Evolutionary conservation across 2,888 invertebrate species (phyloP).

Genomic region (Acanthopleura granulata): DNA sequence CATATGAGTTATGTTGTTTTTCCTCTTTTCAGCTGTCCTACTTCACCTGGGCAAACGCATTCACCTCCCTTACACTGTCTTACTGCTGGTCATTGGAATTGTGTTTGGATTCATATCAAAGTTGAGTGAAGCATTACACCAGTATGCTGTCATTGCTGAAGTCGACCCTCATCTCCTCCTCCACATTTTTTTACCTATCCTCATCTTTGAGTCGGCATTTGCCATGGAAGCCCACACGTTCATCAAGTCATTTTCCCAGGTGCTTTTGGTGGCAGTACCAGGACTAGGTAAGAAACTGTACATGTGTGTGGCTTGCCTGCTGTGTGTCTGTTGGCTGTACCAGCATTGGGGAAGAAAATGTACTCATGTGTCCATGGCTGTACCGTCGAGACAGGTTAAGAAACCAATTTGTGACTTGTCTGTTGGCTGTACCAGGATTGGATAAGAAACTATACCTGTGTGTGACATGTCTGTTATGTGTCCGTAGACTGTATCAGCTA

Average conservation of each 20-base stretch:
- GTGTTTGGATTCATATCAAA: conserved; percentile 59
- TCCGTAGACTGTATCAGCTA: too few relatives aligned
- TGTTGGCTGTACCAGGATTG: too few relatives aligned
- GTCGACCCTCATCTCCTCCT: conserved; percentile 67
- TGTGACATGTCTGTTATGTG: too few relatives aligned
- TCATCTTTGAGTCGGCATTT: conserved; percentile 71
- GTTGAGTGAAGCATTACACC: conserved; percentile 38
- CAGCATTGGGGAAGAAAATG: too few relatives aligned
- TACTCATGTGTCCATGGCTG: too few relatives aligned
- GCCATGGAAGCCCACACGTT: conserved; percentile 70
- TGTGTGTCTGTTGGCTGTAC: too few relatives aligned
- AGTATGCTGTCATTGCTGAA: conserved; percentile 49
- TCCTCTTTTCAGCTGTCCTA: conserved; percentile 45
- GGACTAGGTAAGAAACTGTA: conserved; percentile 55
- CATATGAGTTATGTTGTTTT: background rate
- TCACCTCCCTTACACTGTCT: conserved; percentile 68
- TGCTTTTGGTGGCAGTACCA: conserved; percentile 64
- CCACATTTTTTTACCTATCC: conserved; percentile 68
- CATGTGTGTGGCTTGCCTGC: too few relatives aligned
- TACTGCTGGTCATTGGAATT: conserved; percentile 66
- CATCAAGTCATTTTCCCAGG: conserved; percentile 63
- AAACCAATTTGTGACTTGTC: too few relatives aligned
- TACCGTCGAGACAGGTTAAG: too few relatives aligned
- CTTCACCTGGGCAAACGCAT: conserved; percentile 43
- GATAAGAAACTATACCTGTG: too few relatives aligned